phyloP scores from a whole-genome alignment of 37 sponge, comb jelly and placozoan species.

The Aphrocallistes beatrix region DNA sequence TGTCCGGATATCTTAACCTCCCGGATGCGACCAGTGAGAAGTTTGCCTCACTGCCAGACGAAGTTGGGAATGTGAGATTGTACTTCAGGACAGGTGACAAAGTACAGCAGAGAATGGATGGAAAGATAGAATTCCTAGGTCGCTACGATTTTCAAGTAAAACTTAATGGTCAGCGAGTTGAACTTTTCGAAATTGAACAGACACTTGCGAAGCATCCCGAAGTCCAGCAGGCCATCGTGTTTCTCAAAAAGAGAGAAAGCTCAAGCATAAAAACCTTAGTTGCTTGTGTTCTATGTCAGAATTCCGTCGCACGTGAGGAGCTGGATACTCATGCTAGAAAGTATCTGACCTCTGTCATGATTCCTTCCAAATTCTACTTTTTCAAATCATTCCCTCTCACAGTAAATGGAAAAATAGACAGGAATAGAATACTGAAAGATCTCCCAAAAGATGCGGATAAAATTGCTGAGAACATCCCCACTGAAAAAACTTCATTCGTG shows the following conservation, averaged over 20 bases:
- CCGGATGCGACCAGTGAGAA: not conserved
- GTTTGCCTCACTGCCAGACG: not conserved
- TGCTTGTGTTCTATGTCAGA: not conserved
- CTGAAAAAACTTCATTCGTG: not conserved
- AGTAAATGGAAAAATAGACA: not conserved
- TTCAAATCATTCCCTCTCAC: not conserved
- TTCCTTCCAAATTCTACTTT: not conserved
- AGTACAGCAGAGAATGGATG: not conserved
- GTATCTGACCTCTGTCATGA: not conserved
- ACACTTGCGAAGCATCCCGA: not conserved
- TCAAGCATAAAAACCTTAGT: not conserved
- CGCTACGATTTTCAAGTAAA: not conserved
- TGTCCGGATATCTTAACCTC: not conserved
- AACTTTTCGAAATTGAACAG: not conserved
- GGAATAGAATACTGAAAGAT: not conserved
- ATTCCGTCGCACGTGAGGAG: not conserved
- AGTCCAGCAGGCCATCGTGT: not conserved
- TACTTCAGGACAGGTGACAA: not conserved
- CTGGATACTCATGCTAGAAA: not conserved
- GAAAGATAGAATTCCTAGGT: not conserved
- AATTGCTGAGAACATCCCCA: not conserved
- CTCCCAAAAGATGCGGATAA: not conserved
- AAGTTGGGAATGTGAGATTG: not conserved
- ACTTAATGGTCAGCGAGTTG: not conserved
- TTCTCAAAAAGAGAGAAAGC: not conserved